These are phyloP conservation scores for Stramonita haemastoma DNA, from an alignment of 2,888 invertebrate genomes.

Conservation along the genomic window DNA sequence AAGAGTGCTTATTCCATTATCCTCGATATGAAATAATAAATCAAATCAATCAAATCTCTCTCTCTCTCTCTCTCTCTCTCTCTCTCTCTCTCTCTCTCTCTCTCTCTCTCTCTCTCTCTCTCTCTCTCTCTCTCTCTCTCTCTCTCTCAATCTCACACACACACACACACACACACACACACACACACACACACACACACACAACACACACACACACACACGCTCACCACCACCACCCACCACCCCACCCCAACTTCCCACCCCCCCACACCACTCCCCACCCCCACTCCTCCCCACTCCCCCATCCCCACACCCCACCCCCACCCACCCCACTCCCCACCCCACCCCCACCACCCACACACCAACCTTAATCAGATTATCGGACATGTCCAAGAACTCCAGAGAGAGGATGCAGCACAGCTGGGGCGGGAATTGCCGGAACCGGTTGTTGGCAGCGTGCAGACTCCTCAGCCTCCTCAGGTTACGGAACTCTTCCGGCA, in stretches of 20 bases:
- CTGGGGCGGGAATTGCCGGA: slow-evolving; percentile 71
- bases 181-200: too few relatives aligned
- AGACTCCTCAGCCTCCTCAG: slow-evolving; percentile 70
- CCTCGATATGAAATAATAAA: too few relatives aligned
- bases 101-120: too few relatives aligned
- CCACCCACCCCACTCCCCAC: neutral
- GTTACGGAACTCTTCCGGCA: slow-evolving; percentile 69
- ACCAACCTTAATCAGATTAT: slow-evolving; percentile 63
- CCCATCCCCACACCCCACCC: neutral
- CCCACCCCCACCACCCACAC: neutral
- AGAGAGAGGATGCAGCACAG: slow-evolving; percentile 71
- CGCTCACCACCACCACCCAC: too few relatives aligned
- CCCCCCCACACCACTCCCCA: neutral
- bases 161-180: too few relatives aligned
- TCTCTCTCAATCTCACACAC: neutral
- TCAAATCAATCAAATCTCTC: too few relatives aligned
- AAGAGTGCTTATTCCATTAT: too few relatives aligned
- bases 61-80: too few relatives aligned
- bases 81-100: too few relatives aligned
- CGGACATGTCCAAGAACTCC: slow-evolving; percentile 77
- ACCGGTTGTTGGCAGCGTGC: slow-evolving; percentile 77
- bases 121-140: too few relatives aligned
- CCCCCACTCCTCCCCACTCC: neutral
- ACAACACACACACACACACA: too few relatives aligned
- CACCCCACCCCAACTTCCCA: neutral